These are phyloP conservation scores for Ichneumoninae sp. DNA, from an alignment of 2,888 invertebrate genomes.

Conservation along the genomic window DNA sequence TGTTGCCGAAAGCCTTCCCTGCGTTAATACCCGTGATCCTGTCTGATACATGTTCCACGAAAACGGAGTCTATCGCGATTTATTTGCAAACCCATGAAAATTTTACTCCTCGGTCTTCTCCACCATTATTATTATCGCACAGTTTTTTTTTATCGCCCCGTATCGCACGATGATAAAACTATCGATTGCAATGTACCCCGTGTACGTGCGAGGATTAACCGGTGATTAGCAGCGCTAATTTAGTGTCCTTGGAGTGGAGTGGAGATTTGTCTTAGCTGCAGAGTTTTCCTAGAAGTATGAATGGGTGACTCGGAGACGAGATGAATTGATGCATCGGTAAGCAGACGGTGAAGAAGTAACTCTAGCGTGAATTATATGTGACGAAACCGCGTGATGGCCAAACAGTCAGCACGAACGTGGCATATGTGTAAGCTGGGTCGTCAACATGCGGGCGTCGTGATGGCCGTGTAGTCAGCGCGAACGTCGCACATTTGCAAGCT, in stretches of 20 bases:
- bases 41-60: background rate
- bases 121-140: background rate
- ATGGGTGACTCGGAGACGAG: background rate
- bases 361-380: background rate
- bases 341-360: background rate
- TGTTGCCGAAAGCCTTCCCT: constrained; percentile 19
- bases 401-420: background rate
- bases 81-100: background rate
- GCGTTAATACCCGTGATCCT: background rate
- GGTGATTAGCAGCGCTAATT: constrained; percentile 10
- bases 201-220: background rate
- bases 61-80: background rate
- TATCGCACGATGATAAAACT: background rate
- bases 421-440: constrained; percentile 14
- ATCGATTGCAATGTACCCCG: background rate
- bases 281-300: constrained; percentile 4
- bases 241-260: background rate
- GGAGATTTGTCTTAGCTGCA: background rate
- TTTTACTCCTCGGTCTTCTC: background rate
- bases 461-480: background rate
- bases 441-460: constrained; percentile 6
- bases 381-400: background rate
- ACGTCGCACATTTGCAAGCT: background rate
- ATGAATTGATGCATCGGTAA: constrained; percentile 1
- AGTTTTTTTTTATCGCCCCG: background rate